These are phyloP conservation scores for Dendrophyllia cribrosa DNA, from an alignment of 64 coral and sea anemone species.

Conservation along the genomic window DNA sequence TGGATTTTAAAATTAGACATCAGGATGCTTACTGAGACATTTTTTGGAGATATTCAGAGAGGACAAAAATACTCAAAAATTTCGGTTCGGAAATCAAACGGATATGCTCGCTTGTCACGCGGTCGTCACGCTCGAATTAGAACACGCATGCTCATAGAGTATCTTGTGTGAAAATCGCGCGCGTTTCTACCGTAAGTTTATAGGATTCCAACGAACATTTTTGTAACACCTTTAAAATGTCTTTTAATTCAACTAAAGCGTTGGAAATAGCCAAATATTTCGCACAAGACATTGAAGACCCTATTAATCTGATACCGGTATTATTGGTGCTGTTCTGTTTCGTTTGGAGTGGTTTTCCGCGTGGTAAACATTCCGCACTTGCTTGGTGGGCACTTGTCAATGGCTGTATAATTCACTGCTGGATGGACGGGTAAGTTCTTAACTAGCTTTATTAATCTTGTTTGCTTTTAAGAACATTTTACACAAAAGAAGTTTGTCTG, in stretches of 20 bases:
- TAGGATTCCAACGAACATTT: no score
- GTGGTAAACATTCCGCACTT: slow-evolving; percentile 40
- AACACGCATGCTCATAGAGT: neutral
- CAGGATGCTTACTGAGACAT: no score
- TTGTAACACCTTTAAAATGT: slow-evolving; percentile 9
- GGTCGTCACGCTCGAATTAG: neutral
- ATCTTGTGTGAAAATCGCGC: neutral
- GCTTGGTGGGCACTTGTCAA: slow-evolving; percentile 93
- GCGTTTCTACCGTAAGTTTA: neutral
- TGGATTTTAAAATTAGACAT: no score
- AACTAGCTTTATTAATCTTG: neutral
- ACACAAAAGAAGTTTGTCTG: neutral
- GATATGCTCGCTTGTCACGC: neutral
- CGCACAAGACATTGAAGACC: slow-evolving; percentile 83
- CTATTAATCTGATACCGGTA: slow-evolving; percentile 82
- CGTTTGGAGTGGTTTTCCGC: slow-evolving; percentile 73
- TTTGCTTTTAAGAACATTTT: no score
- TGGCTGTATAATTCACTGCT: slow-evolving; percentile 93
- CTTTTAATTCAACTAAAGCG: slow-evolving; percentile 60
- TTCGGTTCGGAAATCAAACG: no score
- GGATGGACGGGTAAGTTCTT: slow-evolving; percentile 91
- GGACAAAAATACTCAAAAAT: no score
- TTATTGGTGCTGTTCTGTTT: slow-evolving; percentile 72
- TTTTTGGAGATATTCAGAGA: no score
- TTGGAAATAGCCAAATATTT: slow-evolving; percentile 84